Percentiles rank a stretch among this genome's conserved stretches.
Evolutionary conservation across 2,888 invertebrate genomes (phyloP).

Genomic region (Lasioglossum pauxillum): DNA sequence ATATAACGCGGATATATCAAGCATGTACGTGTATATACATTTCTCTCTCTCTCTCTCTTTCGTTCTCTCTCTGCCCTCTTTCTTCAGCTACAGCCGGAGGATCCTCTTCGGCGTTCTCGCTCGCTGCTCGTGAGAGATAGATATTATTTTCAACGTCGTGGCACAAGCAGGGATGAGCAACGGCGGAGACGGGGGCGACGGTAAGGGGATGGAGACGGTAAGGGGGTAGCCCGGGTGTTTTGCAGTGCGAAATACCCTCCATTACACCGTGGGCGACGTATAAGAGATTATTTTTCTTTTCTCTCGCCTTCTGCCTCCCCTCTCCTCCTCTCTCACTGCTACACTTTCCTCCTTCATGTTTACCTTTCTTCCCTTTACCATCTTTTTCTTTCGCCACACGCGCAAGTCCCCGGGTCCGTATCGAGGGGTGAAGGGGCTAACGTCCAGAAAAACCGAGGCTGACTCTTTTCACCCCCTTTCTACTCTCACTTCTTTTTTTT

Average conservation of each 20-base stretch:
- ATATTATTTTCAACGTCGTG: slow-evolving; percentile 80
- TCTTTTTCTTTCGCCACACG: slow-evolving; percentile 54
- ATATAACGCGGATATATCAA: slow-evolving; percentile 65
- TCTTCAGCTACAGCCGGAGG: slow-evolving; percentile 18
- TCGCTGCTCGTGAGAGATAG: slow-evolving; percentile 73
- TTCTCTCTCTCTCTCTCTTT: slow-evolving; percentile 1
- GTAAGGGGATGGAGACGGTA: slow-evolving; percentile 47
- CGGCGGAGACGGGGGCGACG: slow-evolving; percentile 13
- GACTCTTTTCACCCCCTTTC: slow-evolving; percentile 19
- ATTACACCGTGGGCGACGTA: slow-evolving; percentile 81
- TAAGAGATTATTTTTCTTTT: slow-evolving; percentile 81
- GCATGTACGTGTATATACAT: slow-evolving; percentile 41
- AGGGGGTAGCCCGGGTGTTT: slow-evolving; percentile 78
- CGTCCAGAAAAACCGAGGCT: slow-evolving; percentile 51
- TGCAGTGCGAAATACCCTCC: slow-evolving; percentile 83
- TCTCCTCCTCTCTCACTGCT: slow-evolving; percentile 30
- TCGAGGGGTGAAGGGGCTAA: slow-evolving; percentile 20
- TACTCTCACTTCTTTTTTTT: slow-evolving; percentile 55
- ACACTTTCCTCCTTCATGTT: slow-evolving; percentile 50
- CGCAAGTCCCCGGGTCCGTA: slow-evolving; percentile 58
- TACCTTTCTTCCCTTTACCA: slow-evolving; percentile 47
- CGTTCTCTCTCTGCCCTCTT: slow-evolving; percentile 4
- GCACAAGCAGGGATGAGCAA: slow-evolving; percentile 66
- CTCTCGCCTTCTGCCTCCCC: slow-evolving; percentile 56
- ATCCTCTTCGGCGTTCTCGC: slow-evolving; percentile 48